Evolutionary conservation across 2,888 invertebrate species (phyloP), one percentile per base, ranked within the genome.

Genomic region (Eugnorisma glareosa): DNA sequence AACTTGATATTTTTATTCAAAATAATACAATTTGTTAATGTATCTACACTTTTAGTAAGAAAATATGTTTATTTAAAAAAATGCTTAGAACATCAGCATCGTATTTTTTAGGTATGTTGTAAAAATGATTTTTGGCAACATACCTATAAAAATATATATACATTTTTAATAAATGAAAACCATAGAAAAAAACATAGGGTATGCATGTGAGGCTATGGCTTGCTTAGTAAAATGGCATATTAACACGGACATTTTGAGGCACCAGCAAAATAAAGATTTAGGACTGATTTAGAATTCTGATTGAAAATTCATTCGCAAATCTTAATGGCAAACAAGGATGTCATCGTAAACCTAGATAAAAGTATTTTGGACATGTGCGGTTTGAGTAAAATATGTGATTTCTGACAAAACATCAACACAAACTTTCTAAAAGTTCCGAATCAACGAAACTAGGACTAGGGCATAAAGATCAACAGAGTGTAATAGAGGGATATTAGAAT

Each of bases 1-100:
- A 80, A 82, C 81, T 61, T 64, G 71, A 81, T 82, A 82, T 84
- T 82, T 28, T 82, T 21, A 80, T 24, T 40, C 35, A 45, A 80
- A 84, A 84, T 71, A 35, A 67, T 73, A 68, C 73, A 68, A 80
- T 79, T 74, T 84, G 40, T 35, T 73, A 67, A 84, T 67, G 40
- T 63, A n/a, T 40, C 64, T 40, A 80, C 35, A 57, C 43, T 73
- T 67, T 67, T 43, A 59, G 31, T 61, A 31, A 37, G 45, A 51
- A 45, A 64, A 59, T 61, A n/a, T 81, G 35, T 66, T 79, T 51
- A 40, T 54, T 48, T 48, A 24, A 54, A 35, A 43, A 54, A 37
- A 37, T 77, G 8, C 11, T 51, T 18, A 28, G 35, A 75, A 51
- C 15, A 11, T 70, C 8, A n/a, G n/a, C n/a, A 13, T 40, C 24